Evolutionary conservation across 2,888 invertebrate species (phyloP).

Genomic region (Tiliacea aurago): DNA sequence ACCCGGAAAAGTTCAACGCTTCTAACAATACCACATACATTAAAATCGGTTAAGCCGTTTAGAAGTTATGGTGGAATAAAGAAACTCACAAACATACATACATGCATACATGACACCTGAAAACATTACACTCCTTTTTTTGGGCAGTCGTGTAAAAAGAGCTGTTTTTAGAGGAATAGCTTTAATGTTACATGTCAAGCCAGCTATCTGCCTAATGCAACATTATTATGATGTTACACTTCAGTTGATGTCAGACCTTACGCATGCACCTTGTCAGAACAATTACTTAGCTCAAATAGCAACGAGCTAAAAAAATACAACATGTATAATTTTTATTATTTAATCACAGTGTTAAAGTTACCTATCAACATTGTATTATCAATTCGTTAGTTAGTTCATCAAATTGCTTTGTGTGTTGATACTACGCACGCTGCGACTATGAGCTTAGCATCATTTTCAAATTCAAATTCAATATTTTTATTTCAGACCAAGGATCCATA

Average conservation of each 20-base stretch:
- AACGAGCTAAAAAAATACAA: slow-evolving; percentile 35
- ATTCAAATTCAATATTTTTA: no score
- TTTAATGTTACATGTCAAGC: neutral
- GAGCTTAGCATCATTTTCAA: slow-evolving; percentile 30
- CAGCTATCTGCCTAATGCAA: no score
- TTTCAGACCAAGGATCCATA: no score
- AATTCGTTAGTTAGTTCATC: slow-evolving; percentile 52
- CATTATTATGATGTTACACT: neutral
- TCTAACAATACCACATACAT: no score
- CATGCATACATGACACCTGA: no score
- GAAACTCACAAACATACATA: no score
- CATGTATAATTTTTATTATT: slow-evolving; percentile 22
- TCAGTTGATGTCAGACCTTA: slow-evolving; percentile 7
- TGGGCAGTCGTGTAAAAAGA: no score
- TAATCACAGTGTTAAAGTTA: slow-evolving; percentile 42
- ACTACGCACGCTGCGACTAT: slow-evolving; percentile 37
- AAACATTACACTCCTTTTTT: no score
- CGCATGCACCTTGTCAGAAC: slow-evolving; percentile 17
- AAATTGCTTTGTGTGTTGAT: slow-evolving; percentile 62
- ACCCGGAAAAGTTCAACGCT: no score
- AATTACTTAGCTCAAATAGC: slow-evolving; percentile 34
- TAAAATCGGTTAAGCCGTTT: no score
- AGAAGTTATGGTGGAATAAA: no score
- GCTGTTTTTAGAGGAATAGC: neutral
- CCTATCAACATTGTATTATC: slow-evolving; percentile 51